Percentiles rank a stretch among this genome's conserved stretches.
Conservation (phyloP, 2,888 invertebrate species). For the Mechanitis messenoides region DNA sequence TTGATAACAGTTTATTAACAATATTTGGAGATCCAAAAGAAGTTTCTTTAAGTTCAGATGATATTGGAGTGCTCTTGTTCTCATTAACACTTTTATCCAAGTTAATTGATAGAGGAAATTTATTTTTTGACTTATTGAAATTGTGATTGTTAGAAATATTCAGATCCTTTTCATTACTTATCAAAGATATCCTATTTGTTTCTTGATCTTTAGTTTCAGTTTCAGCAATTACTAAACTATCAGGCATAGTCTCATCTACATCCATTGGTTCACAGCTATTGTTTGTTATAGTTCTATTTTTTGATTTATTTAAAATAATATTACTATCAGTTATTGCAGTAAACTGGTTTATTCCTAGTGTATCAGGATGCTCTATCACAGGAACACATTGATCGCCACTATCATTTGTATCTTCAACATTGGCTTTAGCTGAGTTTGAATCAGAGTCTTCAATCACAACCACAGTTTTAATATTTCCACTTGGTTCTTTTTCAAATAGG, state of each 20-base stretch:
- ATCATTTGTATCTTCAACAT: constrained; percentile 32
- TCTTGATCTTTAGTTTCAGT: constrained; percentile 25
- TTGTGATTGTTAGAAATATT: constrained; percentile 14
- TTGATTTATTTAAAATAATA: constrained; percentile 16
- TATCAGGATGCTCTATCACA: constrained; percentile 39
- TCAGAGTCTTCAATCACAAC: constrained; percentile 58
- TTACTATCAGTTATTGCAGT: constrained; percentile 10
- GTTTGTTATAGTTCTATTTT: constrained; percentile 27
- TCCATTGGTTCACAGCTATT: constrained; percentile 66
- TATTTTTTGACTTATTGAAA: constrained; percentile 37
- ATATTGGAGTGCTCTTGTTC: constrained; percentile 54
- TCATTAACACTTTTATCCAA: constrained; percentile 41
- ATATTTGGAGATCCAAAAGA: constrained; percentile 40
- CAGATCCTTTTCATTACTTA: constrained; percentile 7
- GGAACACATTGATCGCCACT: constrained; percentile 63
- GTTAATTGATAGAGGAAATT: constrained; percentile 34
- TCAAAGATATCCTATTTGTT: constrained; percentile 14
- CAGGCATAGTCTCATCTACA: constrained; percentile 63
- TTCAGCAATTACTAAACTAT: constrained; percentile 42
- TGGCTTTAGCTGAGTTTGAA: constrained; percentile 43
- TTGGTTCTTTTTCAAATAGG: constrained; percentile 45
- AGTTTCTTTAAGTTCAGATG: constrained; percentile 56
- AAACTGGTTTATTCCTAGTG: constrained; percentile 10
- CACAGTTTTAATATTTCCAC: constrained; percentile 37
- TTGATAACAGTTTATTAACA: constrained; percentile 39